Evolutionary conservation across 2,113 vertebrate genomes (phyloP).

Genomic region (Notarius quadriscutis): DNA sequence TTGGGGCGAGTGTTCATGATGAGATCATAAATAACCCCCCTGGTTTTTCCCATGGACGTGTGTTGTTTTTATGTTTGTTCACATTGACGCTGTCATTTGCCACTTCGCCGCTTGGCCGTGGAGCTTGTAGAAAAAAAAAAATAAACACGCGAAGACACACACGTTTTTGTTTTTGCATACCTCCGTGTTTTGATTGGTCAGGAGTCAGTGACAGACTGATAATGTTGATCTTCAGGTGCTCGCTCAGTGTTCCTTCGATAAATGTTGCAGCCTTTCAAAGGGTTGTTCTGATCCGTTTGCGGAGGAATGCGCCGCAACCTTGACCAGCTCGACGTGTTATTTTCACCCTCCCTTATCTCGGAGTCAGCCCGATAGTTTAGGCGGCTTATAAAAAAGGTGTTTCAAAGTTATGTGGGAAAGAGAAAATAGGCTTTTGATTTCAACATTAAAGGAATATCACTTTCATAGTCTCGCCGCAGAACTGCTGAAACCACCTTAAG

Average conservation of each 20-base stretch:
- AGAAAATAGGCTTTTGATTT: constrained; percentile 65
- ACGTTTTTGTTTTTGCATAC: constrained; percentile 18
- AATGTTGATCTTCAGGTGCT: constrained; percentile 64
- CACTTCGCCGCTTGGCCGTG: background rate
- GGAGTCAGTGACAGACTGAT: constrained; percentile 20
- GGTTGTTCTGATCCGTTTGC: constrained; percentile 51
- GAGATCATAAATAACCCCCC: constrained; percentile 24
- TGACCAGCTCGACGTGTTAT: constrained; percentile 86
- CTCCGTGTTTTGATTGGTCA: constrained; percentile 31
- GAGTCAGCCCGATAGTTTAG: constrained; percentile 75
- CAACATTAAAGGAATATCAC: constrained; percentile 73
- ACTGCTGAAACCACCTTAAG: constrained; percentile 23
- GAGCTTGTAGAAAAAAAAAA: background rate
- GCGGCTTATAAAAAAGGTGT: constrained; percentile 63
- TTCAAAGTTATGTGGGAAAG: constrained; percentile 77
- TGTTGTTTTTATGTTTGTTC: constrained; percentile 34
- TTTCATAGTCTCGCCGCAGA: constrained; percentile 51
- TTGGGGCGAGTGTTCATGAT: constrained; percentile 23
- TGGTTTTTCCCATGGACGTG: background rate
- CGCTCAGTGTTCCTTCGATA: constrained; percentile 64
- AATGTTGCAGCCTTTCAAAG: constrained; percentile 48
- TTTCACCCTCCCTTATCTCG: constrained; percentile 81
- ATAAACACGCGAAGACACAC: background rate
- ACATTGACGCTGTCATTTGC: constrained; percentile 31
- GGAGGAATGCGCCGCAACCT: constrained; percentile 89